Evolutionary conservation across 2,888 invertebrate genomes (phyloP), one percentile per base, ranked within the genome.

Genomic region (Magallana nippona): DNA sequence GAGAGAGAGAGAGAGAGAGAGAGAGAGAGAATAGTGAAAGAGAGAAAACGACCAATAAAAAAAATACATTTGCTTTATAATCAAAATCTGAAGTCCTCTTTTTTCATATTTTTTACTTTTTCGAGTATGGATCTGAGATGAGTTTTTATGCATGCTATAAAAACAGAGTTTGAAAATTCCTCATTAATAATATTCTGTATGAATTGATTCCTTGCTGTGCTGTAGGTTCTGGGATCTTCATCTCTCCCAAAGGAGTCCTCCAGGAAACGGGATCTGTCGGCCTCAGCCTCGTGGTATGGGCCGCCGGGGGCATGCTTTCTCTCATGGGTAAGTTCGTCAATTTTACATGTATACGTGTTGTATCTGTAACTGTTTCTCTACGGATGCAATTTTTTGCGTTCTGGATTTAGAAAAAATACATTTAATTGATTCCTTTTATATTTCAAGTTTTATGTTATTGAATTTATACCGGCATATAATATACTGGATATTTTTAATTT

Each of bases 221-320:
- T 85, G 10, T 82, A 89, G 89, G 89, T 15, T 89, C 89, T 27
- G 89, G 89, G 8, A 89, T 89, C 19, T 89, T 89, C 71, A 88
- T 89, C 10, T 89, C 89, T 0, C 89, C 89, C 1, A 89, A 87
- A 55, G 89, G 89, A 8, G 89, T 88, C 11, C 55, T 89, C 15
- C 58, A 83, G 11, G 87, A 86, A 58, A 85, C 89, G 0, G 86
- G 87, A n/a, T 89, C 89, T 77, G 84, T 89, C 2, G 89, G 89
- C 0, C 81, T 88, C 1, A 88, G 89, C 79, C 82, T 89, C 13
- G 63, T 89, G 58, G 88, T 89, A 77, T 89, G 89, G 89, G 87
- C 78, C n/a, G 87, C 85, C 3, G 87, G 87, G n/a, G 89, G 89
- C 13, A 32, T 89, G 2, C 78, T 89, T 1, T 88, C 89, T 0